These are phyloP conservation scores for Dichetophora obliterata DNA, from an alignment of 2,888 invertebrate species.

Conservation along the genomic window DNA sequence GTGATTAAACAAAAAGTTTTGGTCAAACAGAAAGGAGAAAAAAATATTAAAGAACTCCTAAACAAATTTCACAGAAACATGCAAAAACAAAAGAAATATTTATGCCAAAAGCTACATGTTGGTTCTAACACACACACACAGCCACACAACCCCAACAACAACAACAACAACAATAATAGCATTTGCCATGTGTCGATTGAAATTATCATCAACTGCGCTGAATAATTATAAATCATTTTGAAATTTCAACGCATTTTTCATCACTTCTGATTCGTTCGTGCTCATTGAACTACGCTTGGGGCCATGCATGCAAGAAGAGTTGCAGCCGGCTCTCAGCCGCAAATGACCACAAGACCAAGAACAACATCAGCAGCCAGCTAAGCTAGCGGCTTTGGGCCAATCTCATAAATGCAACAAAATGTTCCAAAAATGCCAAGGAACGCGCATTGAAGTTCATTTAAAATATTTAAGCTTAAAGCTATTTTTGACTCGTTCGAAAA, in stretches of 20 bases:
- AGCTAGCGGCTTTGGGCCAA: slow-evolving; percentile 25
- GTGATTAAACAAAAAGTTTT: too few relatives aligned
- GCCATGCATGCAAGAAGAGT: too few relatives aligned
- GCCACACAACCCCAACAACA: background rate
- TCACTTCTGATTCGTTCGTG: slow-evolving; percentile 40
- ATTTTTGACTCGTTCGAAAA: background rate
- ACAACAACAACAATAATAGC: background rate
- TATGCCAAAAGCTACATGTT: background rate
- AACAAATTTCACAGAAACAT: background rate
- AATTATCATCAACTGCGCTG: slow-evolving; percentile 49
- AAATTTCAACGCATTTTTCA: slow-evolving; percentile 43
- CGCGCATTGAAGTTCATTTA: background rate
- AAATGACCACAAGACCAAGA: background rate
- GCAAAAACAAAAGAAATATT: background rate
- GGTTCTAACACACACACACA: background rate
- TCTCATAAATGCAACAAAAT: slow-evolving; percentile 40
- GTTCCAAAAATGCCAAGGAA: slow-evolving; percentile 6
- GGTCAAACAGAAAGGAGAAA: background rate
- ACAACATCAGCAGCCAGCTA: too few relatives aligned
- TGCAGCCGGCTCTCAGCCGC: background rate
- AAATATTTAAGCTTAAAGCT: too few relatives aligned
- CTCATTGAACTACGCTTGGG: background rate
- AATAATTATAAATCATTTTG: slow-evolving; percentile 50
- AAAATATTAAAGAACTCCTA: background rate
- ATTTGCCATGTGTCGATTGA: slow-evolving; percentile 46